Evolutionary conservation across 2,797 vertebrate genomes (phyloP), one percentile per base, ranked within the genome.

Genomic region (Falco naumanni): DNA sequence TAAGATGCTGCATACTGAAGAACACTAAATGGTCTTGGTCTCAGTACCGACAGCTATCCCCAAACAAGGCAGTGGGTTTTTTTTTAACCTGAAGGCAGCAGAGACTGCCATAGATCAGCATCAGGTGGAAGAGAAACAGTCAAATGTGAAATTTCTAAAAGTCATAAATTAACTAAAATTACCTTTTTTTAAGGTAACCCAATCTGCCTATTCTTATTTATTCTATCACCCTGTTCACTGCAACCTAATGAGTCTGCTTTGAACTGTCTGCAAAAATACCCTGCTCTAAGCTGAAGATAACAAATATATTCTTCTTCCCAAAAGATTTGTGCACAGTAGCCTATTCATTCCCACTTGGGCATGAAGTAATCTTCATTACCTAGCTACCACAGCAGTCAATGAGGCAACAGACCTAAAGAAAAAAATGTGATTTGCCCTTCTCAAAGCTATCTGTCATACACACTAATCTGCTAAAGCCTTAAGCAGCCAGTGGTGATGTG

Each of bases 341-440:
- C 33, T 83, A 70, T 77, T 93, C 53, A 83, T 87, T 87, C 48
- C 31, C 26, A 63, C n/a, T 83, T 89, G 28, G 22, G 4, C 39
- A 87, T 76, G 78, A 93, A 87, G 31, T 56, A 92, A 88, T 81
- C 79, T 93, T 61, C n/a, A 31, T 70, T 71, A 85, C 84, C 56
- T 91, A 80, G 76, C 37, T 91, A 48, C 60, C 60, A 54, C 61
- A 89, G 41, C 20, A 87, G 69, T 11, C 41, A 89, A 77, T 20
- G 57, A 80, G 43, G 64, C 48, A 83, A 80, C 14, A 80, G 56
- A 87, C 25, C 17, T 70, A 74, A 15, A 63, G 22, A 33, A 68
- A 64, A 47, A 60, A 11, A n/a, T 45, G 37, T 54, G 1, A 69
- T 75, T 87, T 92, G 6, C 24, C 59, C 78, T 70, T 86, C 54